These are phyloP conservation scores for Clusia tigrina DNA, from an alignment of 2,888 invertebrate species.

Conservation along the genomic window DNA sequence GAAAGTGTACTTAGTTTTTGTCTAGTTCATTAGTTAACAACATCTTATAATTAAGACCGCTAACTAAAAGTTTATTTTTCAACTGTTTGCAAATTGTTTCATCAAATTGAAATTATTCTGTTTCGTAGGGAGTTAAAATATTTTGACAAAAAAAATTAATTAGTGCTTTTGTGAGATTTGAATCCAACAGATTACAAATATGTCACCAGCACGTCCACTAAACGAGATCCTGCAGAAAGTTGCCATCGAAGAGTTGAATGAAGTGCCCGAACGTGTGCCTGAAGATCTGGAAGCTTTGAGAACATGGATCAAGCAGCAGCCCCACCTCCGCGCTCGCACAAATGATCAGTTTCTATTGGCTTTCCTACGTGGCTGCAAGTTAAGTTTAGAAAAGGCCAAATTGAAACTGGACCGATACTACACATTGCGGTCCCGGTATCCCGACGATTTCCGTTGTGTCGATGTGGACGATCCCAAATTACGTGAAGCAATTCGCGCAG, in stretches of 20 bases:
- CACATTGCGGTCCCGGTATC: constrained; percentile 66
- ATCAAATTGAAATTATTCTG: too few relatives aligned
- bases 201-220: constrained; percentile 47
- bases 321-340: constrained; percentile 62
- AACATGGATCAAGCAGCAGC: constrained; percentile 67
- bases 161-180: too few relatives aligned
- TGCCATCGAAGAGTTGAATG: constrained; percentile 65
- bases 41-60: too few relatives aligned
- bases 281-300: constrained; percentile 62
- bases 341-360: constrained; percentile 66
- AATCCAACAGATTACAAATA: too few relatives aligned
- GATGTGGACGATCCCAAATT: constrained; percentile 60
- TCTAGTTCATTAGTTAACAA: too few relatives aligned
- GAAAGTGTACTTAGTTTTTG: too few relatives aligned
- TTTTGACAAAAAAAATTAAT: too few relatives aligned
- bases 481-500: constrained; percentile 40
- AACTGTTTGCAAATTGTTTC: too few relatives aligned
- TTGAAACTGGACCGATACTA: constrained; percentile 69
- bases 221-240: constrained; percentile 50
- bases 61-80: too few relatives aligned
- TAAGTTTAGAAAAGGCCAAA: constrained; percentile 67
- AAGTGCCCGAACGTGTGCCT: constrained; percentile 61
- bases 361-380: constrained; percentile 68
- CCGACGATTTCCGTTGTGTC: constrained; percentile 66
- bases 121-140: too few relatives aligned